phyloP scores from a whole-genome alignment of 2,797 vertebrate species.

The Chloroceryle amazona region DNA sequence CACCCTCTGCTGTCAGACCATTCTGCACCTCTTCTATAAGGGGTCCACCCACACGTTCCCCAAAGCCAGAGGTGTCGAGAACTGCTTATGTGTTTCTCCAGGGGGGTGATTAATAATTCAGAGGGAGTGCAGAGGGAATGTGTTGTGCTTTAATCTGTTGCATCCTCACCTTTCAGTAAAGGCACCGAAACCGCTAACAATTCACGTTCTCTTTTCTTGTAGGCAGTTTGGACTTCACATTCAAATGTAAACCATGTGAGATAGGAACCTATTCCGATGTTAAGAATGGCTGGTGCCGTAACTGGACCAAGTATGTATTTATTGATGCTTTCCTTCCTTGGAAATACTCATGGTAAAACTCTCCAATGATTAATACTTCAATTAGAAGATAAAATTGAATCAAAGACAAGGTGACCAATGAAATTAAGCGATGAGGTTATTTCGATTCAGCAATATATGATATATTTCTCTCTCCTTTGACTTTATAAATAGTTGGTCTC shows the following conservation, averaged over 20 bases:
- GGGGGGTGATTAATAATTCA: background rate
- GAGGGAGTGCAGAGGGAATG: background rate
- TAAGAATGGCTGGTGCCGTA: conserved; percentile 55
- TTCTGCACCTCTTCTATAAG: background rate
- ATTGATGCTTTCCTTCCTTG: background rate
- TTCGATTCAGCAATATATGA: background rate
- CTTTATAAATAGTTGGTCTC: background rate
- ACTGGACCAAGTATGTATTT: conserved; percentile 75
- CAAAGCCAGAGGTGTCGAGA: background rate
- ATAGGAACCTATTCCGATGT: conserved; percentile 60
- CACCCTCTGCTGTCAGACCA: background rate
- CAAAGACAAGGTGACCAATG: background rate
- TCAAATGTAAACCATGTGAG: conserved; percentile 65
- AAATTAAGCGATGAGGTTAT: background rate
- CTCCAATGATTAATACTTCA: background rate
- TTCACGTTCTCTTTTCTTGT: background rate
- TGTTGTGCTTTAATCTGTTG: background rate
- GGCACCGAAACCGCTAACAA: background rate
- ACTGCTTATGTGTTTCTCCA: background rate
- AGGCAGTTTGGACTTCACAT: conserved; percentile 36
- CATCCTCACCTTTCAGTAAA: background rate
- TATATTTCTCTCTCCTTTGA: background rate
- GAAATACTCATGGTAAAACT: too few species aligned
- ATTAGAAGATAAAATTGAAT: background rate
- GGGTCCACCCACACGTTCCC: fast-evolving